These are phyloP conservation scores for Pachycephus smyrnensis DNA, from an alignment of 2,888 invertebrate genomes.

Conservation along the genomic window DNA sequence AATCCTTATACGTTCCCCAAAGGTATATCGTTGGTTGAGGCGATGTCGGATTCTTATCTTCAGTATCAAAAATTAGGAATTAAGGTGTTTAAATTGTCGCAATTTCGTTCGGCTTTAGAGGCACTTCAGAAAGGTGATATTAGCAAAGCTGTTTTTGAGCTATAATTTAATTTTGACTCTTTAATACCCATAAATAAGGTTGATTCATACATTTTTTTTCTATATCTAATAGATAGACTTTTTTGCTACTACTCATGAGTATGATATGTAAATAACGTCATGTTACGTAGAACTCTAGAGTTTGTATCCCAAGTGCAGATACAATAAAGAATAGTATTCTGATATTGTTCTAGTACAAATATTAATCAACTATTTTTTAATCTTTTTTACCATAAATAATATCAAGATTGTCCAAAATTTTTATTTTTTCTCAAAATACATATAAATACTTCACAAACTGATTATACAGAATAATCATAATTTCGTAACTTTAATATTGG, in stretches of 20 bases:
- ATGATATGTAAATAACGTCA: not conserved
- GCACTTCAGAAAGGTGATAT: conserved; percentile 71
- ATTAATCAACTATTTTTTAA: not conserved
- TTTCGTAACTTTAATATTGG: no score
- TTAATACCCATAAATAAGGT: not conserved
- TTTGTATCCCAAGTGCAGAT: not conserved
- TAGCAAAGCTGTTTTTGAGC: conserved; percentile 74
- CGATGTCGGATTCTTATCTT: conserved; percentile 75
- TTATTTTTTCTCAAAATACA: no score
- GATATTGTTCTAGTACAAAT: not conserved
- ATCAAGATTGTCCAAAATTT: no score
- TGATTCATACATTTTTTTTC: not conserved
- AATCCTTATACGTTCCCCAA: conserved; percentile 78
- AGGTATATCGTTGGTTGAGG: conserved; percentile 73
- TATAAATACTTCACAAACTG: no score
- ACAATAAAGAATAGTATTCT: not conserved
- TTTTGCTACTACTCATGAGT: not conserved
- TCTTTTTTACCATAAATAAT: no score
- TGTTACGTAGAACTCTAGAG: not conserved
- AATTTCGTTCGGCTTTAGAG: conserved; percentile 70
- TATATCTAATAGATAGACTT: not conserved
- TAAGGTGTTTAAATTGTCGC: conserved; percentile 69
- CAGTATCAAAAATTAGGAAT: conserved; percentile 74
- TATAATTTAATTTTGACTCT: conserved; percentile 36
- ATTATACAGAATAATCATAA: no score